Conservation (phyloP, 2,888 invertebrate genomes). For the Myathropa florea region DNA sequence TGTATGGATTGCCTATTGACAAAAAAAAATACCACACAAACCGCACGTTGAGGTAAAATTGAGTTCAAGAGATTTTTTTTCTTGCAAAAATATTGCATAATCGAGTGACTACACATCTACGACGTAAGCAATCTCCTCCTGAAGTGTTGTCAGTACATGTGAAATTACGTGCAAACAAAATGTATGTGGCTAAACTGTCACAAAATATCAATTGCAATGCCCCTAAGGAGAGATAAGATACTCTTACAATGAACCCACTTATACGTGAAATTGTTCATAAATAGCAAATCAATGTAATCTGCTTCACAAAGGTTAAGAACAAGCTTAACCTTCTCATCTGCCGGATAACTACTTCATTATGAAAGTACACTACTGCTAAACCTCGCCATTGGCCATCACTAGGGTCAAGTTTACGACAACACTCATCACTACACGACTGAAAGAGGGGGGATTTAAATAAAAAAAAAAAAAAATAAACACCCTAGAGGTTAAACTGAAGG, state of each 20-base stretch:
- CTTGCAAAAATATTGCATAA: not conserved
- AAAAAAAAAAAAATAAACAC: not conserved
- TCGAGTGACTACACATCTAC: not conserved
- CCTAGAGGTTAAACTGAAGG: slow-evolving; percentile 15
- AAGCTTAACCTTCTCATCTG: not conserved
- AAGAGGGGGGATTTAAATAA: not conserved
- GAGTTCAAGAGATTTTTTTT: not conserved
- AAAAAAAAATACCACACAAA: not conserved
- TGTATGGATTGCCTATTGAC: not conserved
- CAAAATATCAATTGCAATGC: not conserved
- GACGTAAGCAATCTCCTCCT: not conserved
- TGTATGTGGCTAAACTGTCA: not conserved
- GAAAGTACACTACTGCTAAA: not conserved
- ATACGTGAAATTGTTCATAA: not conserved
- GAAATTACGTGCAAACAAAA: not conserved
- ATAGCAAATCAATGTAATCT: not conserved
- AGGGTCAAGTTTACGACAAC: slow-evolving; percentile 29
- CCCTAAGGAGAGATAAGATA: not conserved
- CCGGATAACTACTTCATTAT: not conserved
- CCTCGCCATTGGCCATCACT: not conserved
- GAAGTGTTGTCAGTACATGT: not conserved
- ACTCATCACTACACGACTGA: not conserved
- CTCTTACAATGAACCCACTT: not conserved
- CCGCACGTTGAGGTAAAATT: not conserved
- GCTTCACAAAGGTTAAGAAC: not conserved